These are phyloP conservation scores for Piaya cayana DNA, from an alignment of 2,113 vertebrate genomes.

Conservation along the genomic window DNA sequence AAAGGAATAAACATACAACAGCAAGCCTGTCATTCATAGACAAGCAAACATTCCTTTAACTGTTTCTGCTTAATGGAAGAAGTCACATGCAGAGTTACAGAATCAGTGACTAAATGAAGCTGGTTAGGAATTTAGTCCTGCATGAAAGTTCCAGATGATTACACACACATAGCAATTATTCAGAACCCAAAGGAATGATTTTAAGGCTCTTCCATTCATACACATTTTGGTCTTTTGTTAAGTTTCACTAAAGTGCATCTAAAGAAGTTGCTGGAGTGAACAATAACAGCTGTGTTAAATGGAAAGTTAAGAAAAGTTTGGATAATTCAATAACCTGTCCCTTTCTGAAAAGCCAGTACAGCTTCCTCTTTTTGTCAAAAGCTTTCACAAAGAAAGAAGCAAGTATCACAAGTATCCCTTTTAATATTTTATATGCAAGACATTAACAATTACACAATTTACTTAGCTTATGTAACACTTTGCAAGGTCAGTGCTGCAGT, in stretches of 20 bases:
- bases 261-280: neutral
- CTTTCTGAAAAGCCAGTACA: neutral
- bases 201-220: neutral
- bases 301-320: neutral
- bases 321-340: neutral
- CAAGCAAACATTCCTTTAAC: neutral
- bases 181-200: neutral
- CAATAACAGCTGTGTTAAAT: neutral
- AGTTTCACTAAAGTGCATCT: neutral
- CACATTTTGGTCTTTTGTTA: neutral
- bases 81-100: neutral
- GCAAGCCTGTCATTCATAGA: neutral
- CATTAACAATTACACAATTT: neutral
- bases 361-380: neutral
- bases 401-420: neutral
- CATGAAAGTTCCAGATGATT: neutral
- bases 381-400: neutral
- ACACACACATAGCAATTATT: neutral
- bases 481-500: neutral
- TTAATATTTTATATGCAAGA: neutral
- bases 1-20: neutral
- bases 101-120: neutral
- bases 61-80: neutral
- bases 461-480: neutral
- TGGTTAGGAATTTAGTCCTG: neutral